Evolutionary conservation across 2,113 vertebrate species (phyloP), one percentile per base, ranked within the genome.

Genomic region (Recurvirostra avosetta): DNA sequence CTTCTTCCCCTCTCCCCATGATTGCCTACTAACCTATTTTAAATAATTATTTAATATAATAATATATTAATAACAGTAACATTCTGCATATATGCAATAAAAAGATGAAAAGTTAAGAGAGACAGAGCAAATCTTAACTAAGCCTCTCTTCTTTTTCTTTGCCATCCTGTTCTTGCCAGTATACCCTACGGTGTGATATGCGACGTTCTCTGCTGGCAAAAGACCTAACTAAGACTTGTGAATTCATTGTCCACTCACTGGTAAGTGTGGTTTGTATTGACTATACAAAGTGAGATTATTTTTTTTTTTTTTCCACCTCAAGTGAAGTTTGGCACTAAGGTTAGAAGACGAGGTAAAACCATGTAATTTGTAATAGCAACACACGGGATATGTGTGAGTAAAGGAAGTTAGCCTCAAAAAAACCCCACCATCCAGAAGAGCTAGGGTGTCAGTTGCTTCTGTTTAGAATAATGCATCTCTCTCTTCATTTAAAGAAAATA

Each of bases 171-270:
- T 53, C 84, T 41, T 76, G 25, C 14, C 75, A 99, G 99, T 99
- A 99, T 88, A 98, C 98, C 2, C 98, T 99, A 25, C 99, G 99
- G 89, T 99, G 99, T 96, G 99, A 99, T 95, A 98, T 99, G 99
- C 98, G 98, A 87, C 98, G 99, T 49, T 98, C 99, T 15, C 98
- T 99, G 94, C 81, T 99, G 97, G 99, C 99, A 32, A 99, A 99
- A 98, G 99, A 99, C 97, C 95, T 99, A 84, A 99, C 97, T 61
- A 99, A 99, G 98, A 99, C 97, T 72, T 99, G 99, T 62, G 99
- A 99, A 92, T 99, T 99, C 97, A 99, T 99, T 86, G 97, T 99
- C 5, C 99, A 99, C 95, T 98, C 98, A 25, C 97, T 98, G 77
- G 99, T 99, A 96, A 98, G 98, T 86, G 18, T 62, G 38, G 1